Conservation (phyloP, 2,797 vertebrate species). For the Myotis findleyi region DNA sequence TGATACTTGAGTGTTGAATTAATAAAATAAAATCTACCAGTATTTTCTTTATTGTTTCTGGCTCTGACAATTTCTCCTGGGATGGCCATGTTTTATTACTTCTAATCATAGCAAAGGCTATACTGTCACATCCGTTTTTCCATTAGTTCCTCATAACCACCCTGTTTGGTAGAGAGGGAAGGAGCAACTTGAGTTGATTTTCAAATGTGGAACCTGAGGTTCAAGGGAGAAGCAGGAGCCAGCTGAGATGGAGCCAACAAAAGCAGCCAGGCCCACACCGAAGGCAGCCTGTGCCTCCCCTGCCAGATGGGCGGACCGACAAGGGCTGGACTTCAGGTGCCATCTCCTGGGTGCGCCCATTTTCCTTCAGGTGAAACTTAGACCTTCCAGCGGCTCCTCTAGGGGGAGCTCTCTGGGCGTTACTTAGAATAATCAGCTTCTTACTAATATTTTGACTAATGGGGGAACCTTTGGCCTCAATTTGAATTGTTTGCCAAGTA, state of each 20-base stretch:
- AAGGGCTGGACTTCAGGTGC: not conserved
- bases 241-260: not conserved
- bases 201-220: not conserved
- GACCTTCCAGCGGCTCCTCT: not conserved
- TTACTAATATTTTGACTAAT: slow-evolving; percentile 60
- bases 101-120: slow-evolving; percentile 4
- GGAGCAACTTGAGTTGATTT: not conserved
- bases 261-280: not conserved
- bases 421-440: slow-evolving; percentile 58
- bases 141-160: not conserved
- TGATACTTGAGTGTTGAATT: slow-evolving; percentile 5
- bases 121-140: not conserved
- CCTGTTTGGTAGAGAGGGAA: not conserved
- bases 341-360: not conserved
- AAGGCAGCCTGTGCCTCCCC: not conserved
- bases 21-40: not conserved
- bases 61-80: not conserved
- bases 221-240: not conserved
- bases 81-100: slow-evolving; percentile 23
- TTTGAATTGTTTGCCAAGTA: slow-evolving; percentile 37
- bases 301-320: not conserved
- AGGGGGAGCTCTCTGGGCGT: not conserved
- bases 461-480: slow-evolving; percentile 50
- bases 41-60: not conserved
- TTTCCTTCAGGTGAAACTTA: not conserved